phyloP scores from a whole-genome alignment of 2,888 invertebrate genomes.

The Conchocele bisecta region DNA sequence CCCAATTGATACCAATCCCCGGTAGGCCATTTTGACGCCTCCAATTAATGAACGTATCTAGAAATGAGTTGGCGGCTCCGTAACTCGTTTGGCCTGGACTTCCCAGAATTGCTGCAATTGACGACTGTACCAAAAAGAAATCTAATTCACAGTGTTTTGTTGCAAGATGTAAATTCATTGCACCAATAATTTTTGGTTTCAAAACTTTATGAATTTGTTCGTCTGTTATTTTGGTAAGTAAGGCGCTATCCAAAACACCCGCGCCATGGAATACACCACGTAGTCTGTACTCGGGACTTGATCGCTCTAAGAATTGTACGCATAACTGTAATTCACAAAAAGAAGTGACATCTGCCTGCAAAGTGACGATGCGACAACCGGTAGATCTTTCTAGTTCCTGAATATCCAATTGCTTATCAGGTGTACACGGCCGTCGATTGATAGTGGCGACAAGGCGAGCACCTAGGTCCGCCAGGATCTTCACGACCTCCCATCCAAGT shows the following conservation, averaged over 20 bases:
- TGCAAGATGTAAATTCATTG: constrained; percentile 68
- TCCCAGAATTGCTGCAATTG: constrained; percentile 68
- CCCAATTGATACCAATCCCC: constrained; percentile 73
- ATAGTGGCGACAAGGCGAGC: constrained; percentile 59
- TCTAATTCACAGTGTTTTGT: constrained; percentile 59
- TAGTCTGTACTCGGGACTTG: constrained; percentile 26
- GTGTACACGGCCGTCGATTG: constrained; percentile 43
- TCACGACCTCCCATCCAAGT: constrained; percentile 63
- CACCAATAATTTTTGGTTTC: constrained; percentile 68
- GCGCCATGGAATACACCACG: constrained; percentile 73
- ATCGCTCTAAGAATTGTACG: constrained; percentile 20
- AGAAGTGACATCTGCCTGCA: constrained; percentile 63
- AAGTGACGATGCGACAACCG: constrained; percentile 41
- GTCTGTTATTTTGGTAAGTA: constrained; percentile 49
- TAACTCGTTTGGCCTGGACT: constrained; percentile 70
- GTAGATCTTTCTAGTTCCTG: constrained; percentile 19
- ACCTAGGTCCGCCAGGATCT: constrained; percentile 55
- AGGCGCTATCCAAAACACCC: constrained; percentile 58
- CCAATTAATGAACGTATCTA: constrained; percentile 67
- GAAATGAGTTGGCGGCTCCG: constrained; percentile 71
- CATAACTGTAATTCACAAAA: too few relatives aligned
- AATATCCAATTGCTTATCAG: constrained; percentile 43
- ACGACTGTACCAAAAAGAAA: constrained; percentile 72
- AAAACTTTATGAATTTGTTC: constrained; percentile 55
- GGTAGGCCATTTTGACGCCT: constrained; percentile 56